A percentile compares a stretch with the other conserved stretches of the same genome.
These are phyloP conservation scores for Cryptoprocta ferox DNA, from an alignment of 2,797 vertebrate species.

Conservation along the genomic window DNA sequence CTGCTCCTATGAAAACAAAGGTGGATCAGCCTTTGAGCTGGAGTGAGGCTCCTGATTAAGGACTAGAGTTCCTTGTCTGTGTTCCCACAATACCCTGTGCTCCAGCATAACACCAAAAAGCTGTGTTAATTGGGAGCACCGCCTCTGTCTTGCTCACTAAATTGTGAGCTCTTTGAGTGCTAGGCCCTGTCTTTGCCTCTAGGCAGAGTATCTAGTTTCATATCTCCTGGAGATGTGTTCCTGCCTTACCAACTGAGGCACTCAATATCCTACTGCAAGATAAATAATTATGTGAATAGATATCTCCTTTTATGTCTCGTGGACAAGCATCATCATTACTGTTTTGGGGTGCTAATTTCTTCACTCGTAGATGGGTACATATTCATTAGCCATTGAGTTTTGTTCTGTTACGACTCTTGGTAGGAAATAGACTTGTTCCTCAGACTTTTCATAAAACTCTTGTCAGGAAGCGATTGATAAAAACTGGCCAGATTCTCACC, in stretches of 20 bases:
- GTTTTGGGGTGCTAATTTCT: no score
- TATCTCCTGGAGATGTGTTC: not conserved
- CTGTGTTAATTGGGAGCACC: not conserved
- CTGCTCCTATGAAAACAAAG: not conserved
- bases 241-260: not conserved
- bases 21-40: not conserved
- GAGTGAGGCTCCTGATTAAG: not conserved
- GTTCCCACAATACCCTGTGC: not conserved
- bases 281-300: not conserved
- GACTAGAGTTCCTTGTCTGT: not conserved
- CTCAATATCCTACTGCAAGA: not conserved
- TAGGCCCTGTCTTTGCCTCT: not conserved
- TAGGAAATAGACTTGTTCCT: not conserved
- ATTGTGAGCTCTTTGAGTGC: not conserved
- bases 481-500: not conserved
- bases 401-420: not conserved
- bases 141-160: not conserved
- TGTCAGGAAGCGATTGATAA: not conserved
- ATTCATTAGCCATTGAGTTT: not conserved
- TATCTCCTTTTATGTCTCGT: not conserved
- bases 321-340: not conserved
- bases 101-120: not conserved
- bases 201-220: not conserved
- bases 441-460: not conserved
- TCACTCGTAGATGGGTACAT: not conserved